phyloP scores from a whole-genome alignment of 1,140 invertebrate species.

The Calephelis virginiensis region DNA sequence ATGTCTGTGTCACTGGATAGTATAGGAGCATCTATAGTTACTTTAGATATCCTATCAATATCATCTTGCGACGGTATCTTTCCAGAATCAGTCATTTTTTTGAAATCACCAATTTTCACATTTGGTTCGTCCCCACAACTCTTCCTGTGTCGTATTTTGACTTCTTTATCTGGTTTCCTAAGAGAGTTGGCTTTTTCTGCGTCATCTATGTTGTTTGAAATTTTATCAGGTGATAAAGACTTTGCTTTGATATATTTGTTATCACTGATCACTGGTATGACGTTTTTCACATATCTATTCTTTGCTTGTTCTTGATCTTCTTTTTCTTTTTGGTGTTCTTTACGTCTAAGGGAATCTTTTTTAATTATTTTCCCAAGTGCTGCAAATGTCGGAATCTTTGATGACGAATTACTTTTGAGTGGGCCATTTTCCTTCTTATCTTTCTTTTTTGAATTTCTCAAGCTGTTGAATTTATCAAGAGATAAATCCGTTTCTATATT shows the following conservation, averaged over 20 bases:
- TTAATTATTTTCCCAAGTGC: constrained; percentile 75
- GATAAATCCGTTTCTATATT: constrained; percentile 67
- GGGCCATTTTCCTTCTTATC: constrained; percentile 58
- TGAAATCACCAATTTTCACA: constrained; percentile 43
- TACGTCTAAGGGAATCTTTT: constrained; percentile 68
- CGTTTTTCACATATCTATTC: constrained; percentile 71
- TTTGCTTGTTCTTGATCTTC: constrained; percentile 35
- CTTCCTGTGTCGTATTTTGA: constrained; percentile 62
- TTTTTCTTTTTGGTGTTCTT: constrained; percentile 50
- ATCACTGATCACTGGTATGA: constrained; percentile 53
- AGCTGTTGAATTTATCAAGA: constrained; percentile 70
- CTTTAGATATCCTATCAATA: constrained; percentile 91
- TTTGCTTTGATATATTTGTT: constrained; percentile 71
- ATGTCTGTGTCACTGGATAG: constrained; percentile 82
- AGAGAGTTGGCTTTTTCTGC: constrained; percentile 35
- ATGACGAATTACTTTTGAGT: constrained; percentile 65
- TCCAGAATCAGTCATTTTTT: constrained; percentile 59
- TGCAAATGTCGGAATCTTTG: constrained; percentile 73
- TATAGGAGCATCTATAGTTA: constrained; percentile 89
- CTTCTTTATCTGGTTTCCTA: constrained; percentile 27
- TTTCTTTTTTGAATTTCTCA: constrained; percentile 68
- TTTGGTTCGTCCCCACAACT: constrained; percentile 73
- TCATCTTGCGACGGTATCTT: constrained; percentile 88
- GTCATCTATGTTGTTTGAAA: constrained; percentile 49
- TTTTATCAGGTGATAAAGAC: constrained; percentile 65